Percentiles rank a stretch among this genome's conserved stretches.
phyloP scores from a whole-genome alignment of 2,797 vertebrate species.

The Pantherophis alleghaniensis region DNA sequence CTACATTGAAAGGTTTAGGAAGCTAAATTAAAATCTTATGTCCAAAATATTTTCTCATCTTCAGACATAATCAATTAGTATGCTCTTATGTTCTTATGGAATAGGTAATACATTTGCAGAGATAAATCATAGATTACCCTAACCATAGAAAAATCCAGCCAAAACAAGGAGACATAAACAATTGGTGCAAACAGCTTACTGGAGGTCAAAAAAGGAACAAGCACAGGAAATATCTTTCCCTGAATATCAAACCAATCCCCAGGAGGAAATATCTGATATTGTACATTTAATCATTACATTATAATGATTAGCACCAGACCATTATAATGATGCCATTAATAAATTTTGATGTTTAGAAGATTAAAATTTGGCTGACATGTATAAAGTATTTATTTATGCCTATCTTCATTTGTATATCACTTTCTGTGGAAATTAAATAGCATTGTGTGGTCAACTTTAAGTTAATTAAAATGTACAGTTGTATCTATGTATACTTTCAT shows the following conservation, averaged over 20 bases:
- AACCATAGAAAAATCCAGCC: neutral
- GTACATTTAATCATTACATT: neutral
- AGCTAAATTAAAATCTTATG: neutral
- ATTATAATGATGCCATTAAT: neutral
- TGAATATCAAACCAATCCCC: neutral
- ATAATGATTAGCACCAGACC: neutral
- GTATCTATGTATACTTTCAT: too few relatives aligned
- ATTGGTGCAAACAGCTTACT: neutral
- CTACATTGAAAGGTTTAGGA: neutral
- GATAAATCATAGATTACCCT: neutral
- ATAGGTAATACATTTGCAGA: neutral
- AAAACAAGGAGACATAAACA: neutral
- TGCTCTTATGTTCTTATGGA: neutral
- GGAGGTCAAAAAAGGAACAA: neutral
- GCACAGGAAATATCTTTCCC: neutral
- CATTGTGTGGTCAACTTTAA: neutral
- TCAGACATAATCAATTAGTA: neutral
- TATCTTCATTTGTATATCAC: constrained; percentile 13
- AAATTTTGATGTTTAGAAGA: constrained; percentile 22
- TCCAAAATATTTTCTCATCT: neutral
- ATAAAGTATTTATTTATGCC: constrained; percentile 4
- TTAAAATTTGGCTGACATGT: constrained; percentile 12
- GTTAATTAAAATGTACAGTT: too few relatives aligned
- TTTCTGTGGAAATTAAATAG: constrained; percentile 5
- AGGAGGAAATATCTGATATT: neutral